Percentiles rank a stretch among this genome's conserved stretches.
These are phyloP conservation scores for Panthera leo DNA, from an alignment of 2,113 vertebrate species.

Conservation along the genomic window DNA sequence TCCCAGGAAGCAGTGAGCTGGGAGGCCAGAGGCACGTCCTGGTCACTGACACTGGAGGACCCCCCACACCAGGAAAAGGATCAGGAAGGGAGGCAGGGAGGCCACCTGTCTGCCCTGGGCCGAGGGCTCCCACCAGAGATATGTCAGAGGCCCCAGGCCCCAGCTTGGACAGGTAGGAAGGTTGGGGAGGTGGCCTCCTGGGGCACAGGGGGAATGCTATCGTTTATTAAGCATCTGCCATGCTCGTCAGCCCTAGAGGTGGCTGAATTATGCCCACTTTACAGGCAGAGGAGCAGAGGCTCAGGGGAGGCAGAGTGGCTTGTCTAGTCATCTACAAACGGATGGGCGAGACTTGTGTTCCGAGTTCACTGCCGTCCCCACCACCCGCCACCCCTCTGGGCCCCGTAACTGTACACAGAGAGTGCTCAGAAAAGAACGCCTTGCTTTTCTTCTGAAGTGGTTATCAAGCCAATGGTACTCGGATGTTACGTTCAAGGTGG, in stretches of 20 bases:
- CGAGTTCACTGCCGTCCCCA: background rate
- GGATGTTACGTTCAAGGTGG: background rate
- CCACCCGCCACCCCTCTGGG: background rate
- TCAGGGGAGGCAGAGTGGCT: background rate
- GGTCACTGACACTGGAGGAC: background rate
- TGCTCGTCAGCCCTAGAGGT: background rate
- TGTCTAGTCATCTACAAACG: background rate
- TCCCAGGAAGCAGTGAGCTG: background rate
- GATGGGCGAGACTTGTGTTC: background rate
- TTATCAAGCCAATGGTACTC: background rate
- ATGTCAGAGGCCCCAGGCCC: background rate
- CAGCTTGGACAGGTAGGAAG: background rate
- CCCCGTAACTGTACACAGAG: background rate
- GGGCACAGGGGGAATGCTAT: too few relatives aligned
- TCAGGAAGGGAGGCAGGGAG: background rate
- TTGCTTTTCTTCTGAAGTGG: background rate
- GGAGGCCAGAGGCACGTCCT: background rate
- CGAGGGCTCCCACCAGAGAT: background rate
- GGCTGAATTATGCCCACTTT: rapidly evolving
- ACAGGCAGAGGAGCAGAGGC: background rate
- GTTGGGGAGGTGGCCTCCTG: background rate
- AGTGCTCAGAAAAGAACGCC: background rate
- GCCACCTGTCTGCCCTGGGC: background rate
- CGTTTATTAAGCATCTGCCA: background rate
- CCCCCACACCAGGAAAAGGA: background rate